A percentile compares a stretch with the other conserved stretches of the same genome.
Conservation (phyloP, 2,888 invertebrate genomes). For the Scaptomyza tumidula region DNA sequence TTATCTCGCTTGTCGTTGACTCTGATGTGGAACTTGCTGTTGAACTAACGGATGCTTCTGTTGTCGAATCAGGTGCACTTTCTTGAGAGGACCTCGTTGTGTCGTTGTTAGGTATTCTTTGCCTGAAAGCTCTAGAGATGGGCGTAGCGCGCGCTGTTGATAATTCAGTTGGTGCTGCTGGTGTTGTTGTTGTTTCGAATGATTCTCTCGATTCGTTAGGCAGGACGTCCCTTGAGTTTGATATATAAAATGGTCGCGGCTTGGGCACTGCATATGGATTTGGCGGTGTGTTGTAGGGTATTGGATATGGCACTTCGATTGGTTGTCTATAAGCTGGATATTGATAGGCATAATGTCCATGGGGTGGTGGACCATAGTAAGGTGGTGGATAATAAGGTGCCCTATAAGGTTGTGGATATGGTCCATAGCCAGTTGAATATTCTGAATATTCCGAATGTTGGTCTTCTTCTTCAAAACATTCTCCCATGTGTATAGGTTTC, state of each 20-base stretch:
- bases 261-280: constrained; percentile 8
- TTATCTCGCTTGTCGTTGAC: too few species aligned
- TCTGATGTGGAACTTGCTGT: too few species aligned
- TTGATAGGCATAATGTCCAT: constrained; percentile 3
- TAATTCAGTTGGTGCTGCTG: too few species aligned
- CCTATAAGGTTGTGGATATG: not conserved
- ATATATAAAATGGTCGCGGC: constrained; percentile 7
- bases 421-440: not conserved
- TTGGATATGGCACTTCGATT: not conserved
- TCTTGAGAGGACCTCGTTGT: too few species aligned
- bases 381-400: not conserved
- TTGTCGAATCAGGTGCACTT: too few species aligned
- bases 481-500: constrained; percentile 6
- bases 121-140: too few species aligned
- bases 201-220: constrained; percentile 32
- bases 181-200: too few species aligned
- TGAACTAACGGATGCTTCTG: too few species aligned
- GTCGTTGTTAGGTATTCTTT: too few species aligned
- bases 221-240: constrained; percentile 27
- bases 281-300: not conserved
- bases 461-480: constrained; percentile 3
- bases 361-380: not conserved
- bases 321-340: not conserved
- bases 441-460: too few species aligned
- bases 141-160: too few species aligned